Conservation (phyloP, 2,888 invertebrate genomes). For the Dermolepida albohirtum region DNA sequence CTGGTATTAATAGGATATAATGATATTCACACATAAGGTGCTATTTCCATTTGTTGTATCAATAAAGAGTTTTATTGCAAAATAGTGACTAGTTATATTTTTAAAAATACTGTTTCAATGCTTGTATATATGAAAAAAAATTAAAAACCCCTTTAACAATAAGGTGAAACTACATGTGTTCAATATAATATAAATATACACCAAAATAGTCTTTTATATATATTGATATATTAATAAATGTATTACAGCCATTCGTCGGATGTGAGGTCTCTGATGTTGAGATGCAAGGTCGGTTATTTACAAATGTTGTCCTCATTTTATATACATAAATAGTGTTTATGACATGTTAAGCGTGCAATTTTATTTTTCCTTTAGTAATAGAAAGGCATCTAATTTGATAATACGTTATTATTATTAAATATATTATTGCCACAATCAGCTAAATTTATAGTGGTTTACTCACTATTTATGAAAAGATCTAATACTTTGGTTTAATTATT, state of each 20-base stretch:
- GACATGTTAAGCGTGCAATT: too few species aligned
- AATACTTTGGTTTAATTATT: too few species aligned
- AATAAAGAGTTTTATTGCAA: slow-evolving; percentile 20
- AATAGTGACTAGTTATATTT: slow-evolving; percentile 40
- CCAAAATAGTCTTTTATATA: slow-evolving; percentile 45
- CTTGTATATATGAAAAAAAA: slow-evolving; percentile 33
- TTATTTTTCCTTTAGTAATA: too few species aligned
- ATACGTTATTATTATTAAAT: too few species aligned
- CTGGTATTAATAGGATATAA: neutral
- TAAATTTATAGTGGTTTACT: too few species aligned
- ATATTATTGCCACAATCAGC: too few species aligned
- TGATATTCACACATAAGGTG: slow-evolving; percentile 26
- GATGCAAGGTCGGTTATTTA: slow-evolving; percentile 38
- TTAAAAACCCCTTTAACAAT: slow-evolving; percentile 41
- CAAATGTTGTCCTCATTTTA: slow-evolving; percentile 9
- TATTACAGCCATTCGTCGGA: slow-evolving; percentile 27
- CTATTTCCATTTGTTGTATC: slow-evolving; percentile 35
- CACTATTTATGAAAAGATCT: too few species aligned
- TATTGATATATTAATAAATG: slow-evolving; percentile 10
- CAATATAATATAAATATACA: slow-evolving; percentile 47
- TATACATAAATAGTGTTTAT: slow-evolving; percentile 4
- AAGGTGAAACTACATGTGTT: slow-evolving; percentile 49
- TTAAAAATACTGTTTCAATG: slow-evolving; percentile 32
- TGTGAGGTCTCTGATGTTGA: slow-evolving; percentile 12
- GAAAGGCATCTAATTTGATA: too few species aligned